A percentile compares a stretch with the other conserved stretches of the same genome.
These are phyloP conservation scores for Asarcornis scutulata DNA, from an alignment of 2,113 vertebrate species.

Conservation along the genomic window DNA sequence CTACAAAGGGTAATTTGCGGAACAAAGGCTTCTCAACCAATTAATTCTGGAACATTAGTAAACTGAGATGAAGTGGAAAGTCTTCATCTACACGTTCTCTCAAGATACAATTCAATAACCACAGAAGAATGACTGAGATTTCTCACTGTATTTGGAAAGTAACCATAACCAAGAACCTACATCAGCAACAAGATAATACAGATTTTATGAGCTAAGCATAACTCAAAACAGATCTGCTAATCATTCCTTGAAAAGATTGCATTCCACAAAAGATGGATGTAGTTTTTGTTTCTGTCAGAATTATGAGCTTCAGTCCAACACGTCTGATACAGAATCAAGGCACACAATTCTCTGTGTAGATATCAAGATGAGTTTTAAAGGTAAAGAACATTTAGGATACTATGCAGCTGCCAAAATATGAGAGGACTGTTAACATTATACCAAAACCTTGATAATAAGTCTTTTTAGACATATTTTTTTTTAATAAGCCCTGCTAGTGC, in stretches of 20 bases:
- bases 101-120: neutral
- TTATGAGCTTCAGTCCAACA: neutral
- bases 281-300: neutral
- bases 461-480: neutral
- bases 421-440: neutral
- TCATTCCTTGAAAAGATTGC: neutral
- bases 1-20: neutral
- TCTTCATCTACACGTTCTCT: neutral
- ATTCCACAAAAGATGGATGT: neutral
- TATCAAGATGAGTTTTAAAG: neutral
- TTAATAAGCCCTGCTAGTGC: neutral
- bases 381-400: neutral
- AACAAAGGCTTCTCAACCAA: neutral
- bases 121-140: neutral
- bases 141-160: neutral
- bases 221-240: neutral
- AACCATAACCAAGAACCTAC: neutral
- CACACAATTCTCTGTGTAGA: neutral
- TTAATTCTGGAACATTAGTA: neutral
- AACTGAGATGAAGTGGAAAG: neutral
- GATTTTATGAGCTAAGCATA: neutral
- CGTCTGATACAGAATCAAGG: neutral
- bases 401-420: neutral
- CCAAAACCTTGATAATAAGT: neutral
- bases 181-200: neutral